Evolutionary conservation across 2,888 invertebrate genomes (phyloP), one percentile per base, ranked within the genome.

Genomic region (Choreutis nemorana): DNA sequence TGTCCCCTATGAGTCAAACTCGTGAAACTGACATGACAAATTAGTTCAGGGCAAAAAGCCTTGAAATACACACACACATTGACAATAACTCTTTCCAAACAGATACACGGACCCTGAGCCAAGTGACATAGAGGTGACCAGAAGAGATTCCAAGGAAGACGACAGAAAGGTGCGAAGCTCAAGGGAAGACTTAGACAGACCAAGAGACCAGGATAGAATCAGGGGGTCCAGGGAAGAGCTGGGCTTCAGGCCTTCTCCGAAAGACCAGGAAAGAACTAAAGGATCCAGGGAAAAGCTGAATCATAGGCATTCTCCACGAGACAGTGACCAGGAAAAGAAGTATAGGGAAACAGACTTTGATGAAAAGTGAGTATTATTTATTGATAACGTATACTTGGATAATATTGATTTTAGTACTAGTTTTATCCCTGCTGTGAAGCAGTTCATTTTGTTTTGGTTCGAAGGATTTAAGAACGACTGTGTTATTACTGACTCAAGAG

Each of bases 71-170:
- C n/a, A n/a, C n/a, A n/a, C n/a, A n/a, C n/a, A n/a, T n/a, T n/a
- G n/a, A n/a, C n/a, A n/a, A n/a, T n/a, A n/a, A n/a, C n/a, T n/a
- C n/a, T n/a, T n/a, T n/a, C n/a, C n/a, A n/a, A n/a, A n/a, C 36
- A 75, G 77, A 42, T 78, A 62, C 46, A 75, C 73, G 21, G 77
- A 78, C 35, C 77, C 77, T 13, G 77, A 77, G 49, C 77, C 77
- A 5, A 75, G 72, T 36, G 77, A 77, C 14, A 66, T 73, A 23
- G 44, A 65, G 1, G 56, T 65, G 3, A 64, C 51, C 35, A 73
- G 66, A 41, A 44, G 41, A 23, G 64, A 67, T 9, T 53, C 61
- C 18, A 70, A 72, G 42, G 62, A 65, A 28, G 36, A 66, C 32
- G 51, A 60, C 21, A 48, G 54, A 21, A 33, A 33, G 4, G 28